phyloP scores from a whole-genome alignment of 2,797 vertebrate genomes.

The Valencia hispanica region DNA sequence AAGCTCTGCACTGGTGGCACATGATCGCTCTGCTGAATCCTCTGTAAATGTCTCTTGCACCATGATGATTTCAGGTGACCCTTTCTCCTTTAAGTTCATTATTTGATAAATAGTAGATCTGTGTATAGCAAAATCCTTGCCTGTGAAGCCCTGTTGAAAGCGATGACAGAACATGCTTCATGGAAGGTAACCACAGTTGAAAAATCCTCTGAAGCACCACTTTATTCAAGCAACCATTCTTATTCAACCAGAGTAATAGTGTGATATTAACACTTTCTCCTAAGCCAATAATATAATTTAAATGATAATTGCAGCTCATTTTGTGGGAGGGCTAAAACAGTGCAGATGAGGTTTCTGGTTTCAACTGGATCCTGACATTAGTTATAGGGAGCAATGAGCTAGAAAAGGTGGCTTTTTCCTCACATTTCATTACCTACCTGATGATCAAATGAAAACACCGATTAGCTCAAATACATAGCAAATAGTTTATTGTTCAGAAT shows the following conservation, averaged over 20 bases:
- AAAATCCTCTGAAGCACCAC: neutral
- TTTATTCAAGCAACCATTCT: neutral
- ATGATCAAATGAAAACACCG: neutral
- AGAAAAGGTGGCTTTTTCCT: neutral
- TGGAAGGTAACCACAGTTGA: neutral
- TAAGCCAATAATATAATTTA: too few species aligned
- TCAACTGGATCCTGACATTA: neutral
- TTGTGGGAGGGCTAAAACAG: neutral
- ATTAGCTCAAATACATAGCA: neutral
- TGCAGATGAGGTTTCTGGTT: neutral
- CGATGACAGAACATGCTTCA: neutral
- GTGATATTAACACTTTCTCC: neutral
- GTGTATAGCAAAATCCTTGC: too few species aligned
- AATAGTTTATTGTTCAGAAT: neutral
- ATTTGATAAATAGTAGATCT: too few species aligned
- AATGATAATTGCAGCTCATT: too few species aligned
- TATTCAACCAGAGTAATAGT: neutral
- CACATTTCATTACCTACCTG: neutral
- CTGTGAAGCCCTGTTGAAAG: neutral
- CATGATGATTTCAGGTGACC: too few species aligned
- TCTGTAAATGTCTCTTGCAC: too few species aligned
- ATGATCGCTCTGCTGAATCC: too few species aligned
- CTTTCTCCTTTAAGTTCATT: neutral
- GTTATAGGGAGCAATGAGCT: neutral
- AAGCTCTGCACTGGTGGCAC: too few species aligned